phyloP scores from a whole-genome alignment of 1,140 invertebrate genomes.

The Drosophila oshimai region DNA sequence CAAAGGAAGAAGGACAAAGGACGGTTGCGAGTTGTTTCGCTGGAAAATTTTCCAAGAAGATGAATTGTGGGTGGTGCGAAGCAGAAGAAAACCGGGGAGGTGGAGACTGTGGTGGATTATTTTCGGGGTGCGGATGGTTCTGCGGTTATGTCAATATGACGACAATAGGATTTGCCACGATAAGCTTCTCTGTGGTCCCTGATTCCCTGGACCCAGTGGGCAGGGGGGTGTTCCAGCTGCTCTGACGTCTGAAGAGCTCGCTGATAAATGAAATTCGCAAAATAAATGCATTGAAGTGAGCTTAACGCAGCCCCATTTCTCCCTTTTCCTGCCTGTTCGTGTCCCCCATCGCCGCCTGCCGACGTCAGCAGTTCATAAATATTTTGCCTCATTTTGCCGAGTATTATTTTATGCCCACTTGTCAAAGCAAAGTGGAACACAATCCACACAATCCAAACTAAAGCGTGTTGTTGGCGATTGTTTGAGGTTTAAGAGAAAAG shows the following conservation, averaged over 20 bases:
- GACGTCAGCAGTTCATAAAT: constrained; percentile 70
- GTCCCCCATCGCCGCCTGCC: constrained; percentile 17
- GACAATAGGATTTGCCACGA: constrained; percentile 75
- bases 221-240: constrained; percentile 2
- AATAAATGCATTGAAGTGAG: constrained; percentile 72
- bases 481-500: neutral
- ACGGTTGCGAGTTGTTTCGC: constrained; percentile 52
- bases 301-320: constrained; percentile 7
- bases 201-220: constrained; percentile 38
- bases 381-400: constrained; percentile 49
- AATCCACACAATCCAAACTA: constrained; percentile 26
- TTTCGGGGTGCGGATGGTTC: constrained; percentile 42
- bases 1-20: constrained; percentile 63
- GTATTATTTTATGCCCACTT: constrained; percentile 50
- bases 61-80: neutral
- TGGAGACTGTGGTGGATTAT: constrained; percentile 30
- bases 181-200: constrained; percentile 67
- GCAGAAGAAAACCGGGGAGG: neutral
- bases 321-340: neutral
- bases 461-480: neutral
- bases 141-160: constrained; percentile 79
- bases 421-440: constrained; percentile 44
- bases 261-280: constrained; percentile 76
- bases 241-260: constrained; percentile 40
- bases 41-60: constrained; percentile 29